Evolutionary conservation across 2,113 vertebrate species (phyloP), one percentile per base, ranked within the genome.

Genomic region (Scytalopus superciliaris): DNA sequence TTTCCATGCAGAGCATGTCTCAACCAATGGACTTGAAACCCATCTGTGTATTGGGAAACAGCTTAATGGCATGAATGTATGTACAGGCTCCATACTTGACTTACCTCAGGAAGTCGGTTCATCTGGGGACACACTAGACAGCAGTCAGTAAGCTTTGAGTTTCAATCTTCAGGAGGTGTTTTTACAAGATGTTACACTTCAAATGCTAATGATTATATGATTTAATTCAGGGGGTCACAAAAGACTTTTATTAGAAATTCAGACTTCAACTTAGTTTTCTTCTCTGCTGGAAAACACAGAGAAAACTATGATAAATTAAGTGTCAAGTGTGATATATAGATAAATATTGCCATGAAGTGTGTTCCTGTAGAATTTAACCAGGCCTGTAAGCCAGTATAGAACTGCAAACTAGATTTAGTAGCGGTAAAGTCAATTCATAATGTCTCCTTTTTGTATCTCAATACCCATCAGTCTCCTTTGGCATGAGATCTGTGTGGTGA

Each of bases 291-390:
- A 86, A 92, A 50, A 77, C 56, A 86, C n/a, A 39, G 35, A 84
- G 75, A 84, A 94, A 93, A 84, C 60, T 68, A 91, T 80, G 83
- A 93, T 83, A 91, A 94, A 96, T 96, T 74, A 92, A 87, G 42
- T 84, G 85, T 94, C 88, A 95, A 68, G 76, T 63, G 73, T 94
- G 80, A 94, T 94, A 90, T 39, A 90, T 56, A 60, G 47, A 88
- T 87, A 90, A 94, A 90, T 78, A 56, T 78, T 86, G 12, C 86
- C 60, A 75, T 60, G 79, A 74, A 59, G 39, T 63, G 64, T 56
- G 56, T 84, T 94, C 62, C 55, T 90, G 47, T 81, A 47, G 52
- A 90, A 77, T 81, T 84, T 84, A 95, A 75, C 64, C 18, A 68
- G 72, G 44, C 17, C 70, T 90, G 13, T 55, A 70, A 94, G 3